Evolutionary conservation across 2,797 vertebrate genomes (phyloP).

Genomic region (Poeciliopsis paucimaculata): DNA sequence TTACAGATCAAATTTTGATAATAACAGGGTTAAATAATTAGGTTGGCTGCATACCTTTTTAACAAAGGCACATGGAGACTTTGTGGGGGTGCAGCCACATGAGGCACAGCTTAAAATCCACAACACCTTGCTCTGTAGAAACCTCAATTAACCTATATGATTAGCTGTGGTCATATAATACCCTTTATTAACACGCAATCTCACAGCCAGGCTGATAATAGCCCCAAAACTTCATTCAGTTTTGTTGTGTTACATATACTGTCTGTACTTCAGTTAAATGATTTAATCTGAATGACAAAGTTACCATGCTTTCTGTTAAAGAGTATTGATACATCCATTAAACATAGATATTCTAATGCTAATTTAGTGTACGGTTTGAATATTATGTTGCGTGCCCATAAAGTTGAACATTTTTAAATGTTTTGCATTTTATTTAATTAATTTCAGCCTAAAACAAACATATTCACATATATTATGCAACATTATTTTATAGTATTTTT

Average conservation of each 20-base stretch:
- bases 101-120: slow-evolving; percentile 52
- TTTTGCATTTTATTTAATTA: background rate
- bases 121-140: slow-evolving; percentile 62
- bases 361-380: slow-evolving; percentile 41
- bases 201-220: slow-evolving; percentile 78
- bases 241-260: slow-evolving; percentile 61
- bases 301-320: slow-evolving; percentile 65
- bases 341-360: slow-evolving; percentile 67
- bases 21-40: slow-evolving; percentile 68
- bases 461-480: background rate
- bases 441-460: background rate
- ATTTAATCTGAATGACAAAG: slow-evolving; percentile 66
- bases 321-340: slow-evolving; percentile 53
- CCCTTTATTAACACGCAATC: slow-evolving; percentile 68
- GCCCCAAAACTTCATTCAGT: slow-evolving; percentile 62
- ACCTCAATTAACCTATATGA: slow-evolving; percentile 83
- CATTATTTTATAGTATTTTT: background rate
- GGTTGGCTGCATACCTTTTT: slow-evolving; percentile 44
- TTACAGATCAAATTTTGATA: slow-evolving; percentile 58
- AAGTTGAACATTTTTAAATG: slow-evolving; percentile 10
- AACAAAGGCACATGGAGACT: slow-evolving; percentile 40
- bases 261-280: slow-evolving; percentile 51
- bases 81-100: slow-evolving; percentile 48
- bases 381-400: slow-evolving; percentile 45
- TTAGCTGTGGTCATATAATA: slow-evolving; percentile 65